Conservation (phyloP, 1,140 invertebrate genomes). For the Tribolium castaneum region DNA sequence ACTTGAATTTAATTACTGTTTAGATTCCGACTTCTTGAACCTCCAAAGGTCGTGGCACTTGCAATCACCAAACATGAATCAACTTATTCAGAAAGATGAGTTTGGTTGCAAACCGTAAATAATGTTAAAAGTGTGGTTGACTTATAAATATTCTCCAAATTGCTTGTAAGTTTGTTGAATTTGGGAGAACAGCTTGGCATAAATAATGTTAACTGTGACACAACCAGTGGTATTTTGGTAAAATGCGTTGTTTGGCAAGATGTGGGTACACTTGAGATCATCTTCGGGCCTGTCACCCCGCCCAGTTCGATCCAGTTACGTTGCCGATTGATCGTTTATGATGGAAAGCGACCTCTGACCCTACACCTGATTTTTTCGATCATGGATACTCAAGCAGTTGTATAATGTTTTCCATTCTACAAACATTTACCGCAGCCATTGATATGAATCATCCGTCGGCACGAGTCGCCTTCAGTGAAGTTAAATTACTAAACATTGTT, state of each 20-base stretch:
- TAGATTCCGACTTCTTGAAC: too few species aligned
- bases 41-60: too few species aligned
- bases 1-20: too few species aligned
- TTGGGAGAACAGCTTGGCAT: too few species aligned
- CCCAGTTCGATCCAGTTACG: slow-evolving; percentile 15
- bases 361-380: slow-evolving; percentile 32
- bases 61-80: too few species aligned
- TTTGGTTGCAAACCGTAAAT: too few species aligned
- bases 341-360: slow-evolving; percentile 33
- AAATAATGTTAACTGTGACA: too few species aligned
- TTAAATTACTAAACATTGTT: slow-evolving; percentile 55
- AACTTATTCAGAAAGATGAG: too few species aligned
- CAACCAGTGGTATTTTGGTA: not conserved
- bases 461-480: slow-evolving; percentile 55
- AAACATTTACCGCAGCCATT: slow-evolving; percentile 42
- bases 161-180: too few species aligned
- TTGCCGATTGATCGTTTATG: slow-evolving; percentile 25
- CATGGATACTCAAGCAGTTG: slow-evolving; percentile 26
- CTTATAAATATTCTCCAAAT: too few species aligned
- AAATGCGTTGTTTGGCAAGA: not conserved
- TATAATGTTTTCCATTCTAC: slow-evolving; percentile 42
- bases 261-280: not conserved
- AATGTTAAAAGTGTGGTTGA: too few species aligned
- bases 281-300: not conserved
- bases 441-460: slow-evolving; percentile 54